Conservation (phyloP, 2,888 invertebrate species). For the Hanleya hanleyi region DNA sequence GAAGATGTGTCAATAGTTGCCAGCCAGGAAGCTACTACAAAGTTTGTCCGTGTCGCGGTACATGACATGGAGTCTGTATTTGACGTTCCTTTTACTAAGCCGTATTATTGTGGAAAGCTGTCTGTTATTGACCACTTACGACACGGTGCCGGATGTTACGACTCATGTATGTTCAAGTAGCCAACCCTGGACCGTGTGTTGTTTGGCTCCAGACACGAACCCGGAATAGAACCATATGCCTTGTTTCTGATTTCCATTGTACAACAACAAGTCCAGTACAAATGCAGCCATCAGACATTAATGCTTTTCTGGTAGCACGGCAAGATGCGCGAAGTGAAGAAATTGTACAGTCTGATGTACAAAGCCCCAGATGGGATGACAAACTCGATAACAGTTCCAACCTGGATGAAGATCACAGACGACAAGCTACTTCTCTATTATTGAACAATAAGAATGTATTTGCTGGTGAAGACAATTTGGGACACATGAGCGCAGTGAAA, state of each 20-base stretch:
- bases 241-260: neutral
- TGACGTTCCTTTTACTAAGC: too few species aligned
- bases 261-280: neutral
- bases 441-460: slow-evolving; percentile 24
- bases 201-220: slow-evolving; percentile 3
- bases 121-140: too few species aligned
- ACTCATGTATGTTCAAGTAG: neutral
- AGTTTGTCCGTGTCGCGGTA: too few species aligned
- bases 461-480: slow-evolving; percentile 17
- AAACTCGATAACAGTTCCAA: neutral
- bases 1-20: too few species aligned
- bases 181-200: neutral
- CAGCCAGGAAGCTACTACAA: too few species aligned
- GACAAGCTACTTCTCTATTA: slow-evolving; percentile 25
- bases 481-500: neutral
- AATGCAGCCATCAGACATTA: neutral
- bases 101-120: too few species aligned
- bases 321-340: too few species aligned
- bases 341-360: neutral
- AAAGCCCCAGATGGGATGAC: neutral
- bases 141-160: neutral
- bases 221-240: neutral
- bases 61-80: too few species aligned
- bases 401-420: neutral
- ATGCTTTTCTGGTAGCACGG: too few species aligned